A percentile compares a stretch with the other conserved stretches of the same genome.
phyloP scores from a whole-genome alignment of 2,888 invertebrate genomes.

The Callosobruchus maculatus region DNA sequence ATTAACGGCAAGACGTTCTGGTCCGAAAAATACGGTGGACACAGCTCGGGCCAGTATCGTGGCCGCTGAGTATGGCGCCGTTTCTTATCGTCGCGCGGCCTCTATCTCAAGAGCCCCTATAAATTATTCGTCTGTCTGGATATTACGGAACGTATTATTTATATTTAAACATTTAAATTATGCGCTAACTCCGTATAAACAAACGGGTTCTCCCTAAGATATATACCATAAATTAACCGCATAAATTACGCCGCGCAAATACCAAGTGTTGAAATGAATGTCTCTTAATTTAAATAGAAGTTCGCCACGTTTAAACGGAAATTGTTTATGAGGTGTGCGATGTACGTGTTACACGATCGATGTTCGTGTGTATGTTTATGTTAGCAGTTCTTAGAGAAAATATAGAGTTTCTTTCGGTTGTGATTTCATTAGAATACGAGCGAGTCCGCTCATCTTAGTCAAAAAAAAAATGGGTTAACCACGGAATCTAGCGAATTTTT shows the following conservation, averaged over 20 bases:
- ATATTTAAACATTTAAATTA: constrained; percentile 16
- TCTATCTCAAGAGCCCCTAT: constrained; percentile 8
- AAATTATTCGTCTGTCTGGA: constrained; percentile 10
- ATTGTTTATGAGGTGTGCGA: neutral
- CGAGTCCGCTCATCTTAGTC: too few relatives aligned
- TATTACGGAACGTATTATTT: constrained; percentile 14
- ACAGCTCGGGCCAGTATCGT: neutral
- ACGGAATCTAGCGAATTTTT: too few relatives aligned
- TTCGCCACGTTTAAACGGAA: neutral
- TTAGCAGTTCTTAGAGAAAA: too few relatives aligned
- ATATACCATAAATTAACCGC: neutral
- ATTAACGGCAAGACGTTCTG: neutral
- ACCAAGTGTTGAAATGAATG: neutral
- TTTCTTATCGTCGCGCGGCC: constrained; percentile 3
- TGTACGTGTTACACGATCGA: neutral
- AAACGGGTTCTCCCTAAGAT: neutral
- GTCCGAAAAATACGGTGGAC: neutral
- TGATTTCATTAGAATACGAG: too few relatives aligned
- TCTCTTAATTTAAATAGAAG: neutral
- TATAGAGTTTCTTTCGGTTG: too few relatives aligned
- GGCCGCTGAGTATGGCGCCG: neutral
- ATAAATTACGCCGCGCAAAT: neutral
- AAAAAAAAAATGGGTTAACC: too few relatives aligned
- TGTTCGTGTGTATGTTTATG: neutral
- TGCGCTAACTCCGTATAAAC: constrained; percentile 4